Conservation (phyloP, 1,140 invertebrate species). For the Dendrolimus punctatus region DNA sequence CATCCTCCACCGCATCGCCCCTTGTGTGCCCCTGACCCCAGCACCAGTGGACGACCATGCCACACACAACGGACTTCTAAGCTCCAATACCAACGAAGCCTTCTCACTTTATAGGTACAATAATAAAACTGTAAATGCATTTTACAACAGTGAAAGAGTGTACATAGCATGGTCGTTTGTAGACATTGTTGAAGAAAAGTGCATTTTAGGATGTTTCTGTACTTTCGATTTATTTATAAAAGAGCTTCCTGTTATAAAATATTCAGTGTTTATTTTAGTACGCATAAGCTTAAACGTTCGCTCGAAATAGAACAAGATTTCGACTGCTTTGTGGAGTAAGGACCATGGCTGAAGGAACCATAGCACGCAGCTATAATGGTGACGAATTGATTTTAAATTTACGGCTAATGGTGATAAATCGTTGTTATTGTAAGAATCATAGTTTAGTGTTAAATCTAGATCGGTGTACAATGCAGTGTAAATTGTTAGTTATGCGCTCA, state of each 20-base stretch:
- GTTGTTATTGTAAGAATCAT: conserved; percentile 41
- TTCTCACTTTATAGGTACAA: not conserved
- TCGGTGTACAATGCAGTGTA: conserved; percentile 27
- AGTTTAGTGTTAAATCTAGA: conserved; percentile 18
- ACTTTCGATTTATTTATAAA: conserved; percentile 18
- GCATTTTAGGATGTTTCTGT: conserved; percentile 5
- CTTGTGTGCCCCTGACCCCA: conserved; percentile 36
- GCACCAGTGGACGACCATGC: conserved; percentile 31
- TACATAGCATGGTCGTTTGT: too few relatives aligned
- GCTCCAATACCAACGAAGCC: conserved; percentile 2
- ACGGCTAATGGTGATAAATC: conserved; percentile 17
- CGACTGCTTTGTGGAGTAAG: conserved; percentile 1
- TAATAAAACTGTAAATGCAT: too few relatives aligned
- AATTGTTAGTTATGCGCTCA: conserved; percentile 23
- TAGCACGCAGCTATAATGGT: too few relatives aligned
- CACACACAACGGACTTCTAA: conserved; percentile 48
- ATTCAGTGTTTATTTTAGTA: conserved; percentile 17
- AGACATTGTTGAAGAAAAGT: not conserved
- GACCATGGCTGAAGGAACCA: not conserved
- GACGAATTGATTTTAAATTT: too few relatives aligned
- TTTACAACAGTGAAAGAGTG: too few relatives aligned
- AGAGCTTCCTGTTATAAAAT: conserved; percentile 44
- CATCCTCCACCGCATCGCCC: conserved; percentile 9
- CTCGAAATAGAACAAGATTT: conserved; percentile 21
- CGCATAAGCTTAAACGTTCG: conserved; percentile 33